Base-by-base conservation (phyloP, 2,888 invertebrate genomes). In the Disparrhopalites patrizii region DNA sequence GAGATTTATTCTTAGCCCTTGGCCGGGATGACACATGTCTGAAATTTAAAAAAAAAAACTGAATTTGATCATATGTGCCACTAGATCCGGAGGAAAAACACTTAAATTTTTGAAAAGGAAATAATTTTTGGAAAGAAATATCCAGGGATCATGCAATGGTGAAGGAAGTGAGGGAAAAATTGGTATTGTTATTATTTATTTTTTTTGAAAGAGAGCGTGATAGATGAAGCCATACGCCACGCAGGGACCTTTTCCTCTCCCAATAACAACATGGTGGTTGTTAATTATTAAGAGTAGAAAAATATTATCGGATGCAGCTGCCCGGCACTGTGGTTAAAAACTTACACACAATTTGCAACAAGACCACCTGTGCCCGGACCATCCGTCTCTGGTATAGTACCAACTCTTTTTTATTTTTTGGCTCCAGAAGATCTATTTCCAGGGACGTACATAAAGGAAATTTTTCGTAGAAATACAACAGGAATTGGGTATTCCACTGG, bases 311-410 rank as follows among this genome's bases (percentile, higher is more conserved):
- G 61, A 61, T 61, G 61, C 61, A 61, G 61, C 61, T 61, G 61
- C 33, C 36, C 40, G 43, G n/a, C 7, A 36, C 23, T 23, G 10
- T 27, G 3, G 23, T 36, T n/a, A 30, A 60, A 47, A 30, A 27
- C 31, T 38, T 61, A 61, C 51, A 30, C 61, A 61, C 61, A 61
- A 61, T 61, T 61, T 51, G 61, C 61, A 61, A 61, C 31, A 7
- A 47, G 30, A 36, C 61, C 61, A 61, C 61, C 61, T 51, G 61
- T 61, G 38, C 27, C 20, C n/a, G n/a, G n/a, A n/a, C n/a, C n/a
- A n/a, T n/a, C n/a, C n/a, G n/a, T 36, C 15, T 51, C 27, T 40
- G 28, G n/a, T 58, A 27, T 40, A 27, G 23, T 4, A 20, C 31
- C 25, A 38, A 15, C 38, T 27, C 31, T 36, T 23, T 10, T 20